Evolutionary conservation across 2,888 invertebrate species (phyloP).

Genomic region (Pterobdella sp.): DNA sequence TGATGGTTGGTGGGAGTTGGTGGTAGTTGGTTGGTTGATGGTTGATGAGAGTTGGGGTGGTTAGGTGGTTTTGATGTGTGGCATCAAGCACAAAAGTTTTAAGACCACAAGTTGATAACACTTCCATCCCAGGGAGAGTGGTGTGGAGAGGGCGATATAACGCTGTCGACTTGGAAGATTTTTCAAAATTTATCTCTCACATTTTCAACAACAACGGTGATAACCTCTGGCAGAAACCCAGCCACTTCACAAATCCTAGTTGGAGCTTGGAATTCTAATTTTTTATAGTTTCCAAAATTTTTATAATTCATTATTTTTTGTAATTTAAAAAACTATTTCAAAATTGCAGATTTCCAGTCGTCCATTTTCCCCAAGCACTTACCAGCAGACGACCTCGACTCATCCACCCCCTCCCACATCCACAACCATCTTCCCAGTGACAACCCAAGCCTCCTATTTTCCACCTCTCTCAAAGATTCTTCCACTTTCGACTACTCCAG

Average conservation of each 20-base stretch:
- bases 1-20: no score
- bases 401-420: neutral
- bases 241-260: neutral
- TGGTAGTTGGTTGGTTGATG: no score
- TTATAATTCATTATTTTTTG: neutral
- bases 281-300: neutral
- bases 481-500: neutral
- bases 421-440: neutral
- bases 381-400: neutral
- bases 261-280: neutral
- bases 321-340: no score
- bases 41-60: no score
- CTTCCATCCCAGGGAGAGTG: slow-evolving; percentile 44
- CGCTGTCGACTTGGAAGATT: slow-evolving; percentile 46
- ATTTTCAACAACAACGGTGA: slow-evolving; percentile 38
- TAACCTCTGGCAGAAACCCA: neutral
- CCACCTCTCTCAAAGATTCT: neutral
- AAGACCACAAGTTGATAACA: neutral
- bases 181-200: slow-evolving; percentile 46
- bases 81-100: neutral
- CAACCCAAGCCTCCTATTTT: neutral
- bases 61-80: no score
- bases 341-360: slow-evolving; percentile 4
- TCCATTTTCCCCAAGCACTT: neutral
- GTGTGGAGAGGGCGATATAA: slow-evolving; percentile 50